Base-by-base conservation (phyloP, 2,888 invertebrate species). In the Drosophila mulleri region DNA sequence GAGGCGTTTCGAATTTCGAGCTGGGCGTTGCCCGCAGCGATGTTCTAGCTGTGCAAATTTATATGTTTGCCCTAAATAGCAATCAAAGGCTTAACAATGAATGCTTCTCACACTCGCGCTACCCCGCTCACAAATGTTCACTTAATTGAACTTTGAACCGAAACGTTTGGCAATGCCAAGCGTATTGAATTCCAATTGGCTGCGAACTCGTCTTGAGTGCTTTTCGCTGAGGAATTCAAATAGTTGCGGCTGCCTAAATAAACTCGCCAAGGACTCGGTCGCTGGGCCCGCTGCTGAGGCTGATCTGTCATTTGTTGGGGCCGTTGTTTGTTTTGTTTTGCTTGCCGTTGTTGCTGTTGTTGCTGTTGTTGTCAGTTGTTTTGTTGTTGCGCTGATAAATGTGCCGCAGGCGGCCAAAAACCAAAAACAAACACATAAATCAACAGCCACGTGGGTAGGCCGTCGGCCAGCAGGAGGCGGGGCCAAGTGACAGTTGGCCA, bases 351-450 rank as follows among this genome's bases (percentile, higher is more conserved):
- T 56, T 45, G 47, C 32, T 62, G 59, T 57, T 62, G 18, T 56
- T 64, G 4, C 59, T 29, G 60, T 64, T 50, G 47, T 39, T 62
- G 20, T 29, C 26, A 58, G 52, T 53, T 35, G 39, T 65, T 67
- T 70, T 59, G 59, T 47, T 48, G 59, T 37, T 39, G 18, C 29
- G 59, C 75, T 83, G 85, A 85, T 88, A 85, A 85, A 88, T 85
- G 85, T 81, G 83, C 77, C 70, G 71, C 56, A 67, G 64, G 72
- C 59, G 69, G 54, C 64, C 64, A 37, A 48, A 71, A 73, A 64
- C 68, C 80, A 78, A 82, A 85, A 85, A 85, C 84, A 85, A 85
- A 76, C 88, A 87, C 88, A 85, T 85, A 87, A 85, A 85, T 85
- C 87, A 85, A 80, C 66, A 65, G 75, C 78, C 78, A 69, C 67